Evolutionary conservation across 2,113 vertebrate genomes (phyloP), one percentile per base, ranked within the genome.

Genomic region (Enhydra lutris): DNA sequence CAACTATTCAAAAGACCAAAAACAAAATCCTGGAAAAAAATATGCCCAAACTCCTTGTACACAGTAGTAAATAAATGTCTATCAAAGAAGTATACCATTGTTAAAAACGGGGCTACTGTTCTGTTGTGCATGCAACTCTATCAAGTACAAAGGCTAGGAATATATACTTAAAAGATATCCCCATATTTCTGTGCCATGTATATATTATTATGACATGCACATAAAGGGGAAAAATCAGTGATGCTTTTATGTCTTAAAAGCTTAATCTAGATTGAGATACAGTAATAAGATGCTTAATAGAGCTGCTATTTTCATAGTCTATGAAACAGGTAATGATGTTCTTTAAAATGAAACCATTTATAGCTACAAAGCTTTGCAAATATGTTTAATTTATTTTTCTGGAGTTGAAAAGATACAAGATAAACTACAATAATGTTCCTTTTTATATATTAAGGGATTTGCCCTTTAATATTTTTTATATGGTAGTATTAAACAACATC

Each of bases 341-440:
- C n/a, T 91, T 81, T 93, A 34, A 93, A 95, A 93, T 59, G 39
- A 76, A 87, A 78, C 42, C 14, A 82, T 79, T 59, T 86, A 81
- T 10, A 89, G 47, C 84, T 80, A 84, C 17, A 81, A 96, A 86
- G 36, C 34, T 93, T 21, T 91, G 26, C 21, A 91, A 74, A 84
- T 47, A 86, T 55, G 42, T 42, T 91, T 95, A 80, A 31, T 52
- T 84, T 65, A 42, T 34, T 65, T 50, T 34, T 86, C 12, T 61
- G 87, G 1, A 91, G 8, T 36, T 83, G n/a, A 63, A 91, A 97
- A 84, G 26, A 73, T 20, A 91, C 29, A 63, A 61, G 36, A 93
- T 80, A 67, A 92, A 39, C 29, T 65, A 61, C 3, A 63, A 29
- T 36, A 79, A 45, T n/a, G 1, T 55, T 96, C 87, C 18, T 86